phyloP scores from a whole-genome alignment of 2,113 vertebrate species.

The Serilophus lunatus region DNA sequence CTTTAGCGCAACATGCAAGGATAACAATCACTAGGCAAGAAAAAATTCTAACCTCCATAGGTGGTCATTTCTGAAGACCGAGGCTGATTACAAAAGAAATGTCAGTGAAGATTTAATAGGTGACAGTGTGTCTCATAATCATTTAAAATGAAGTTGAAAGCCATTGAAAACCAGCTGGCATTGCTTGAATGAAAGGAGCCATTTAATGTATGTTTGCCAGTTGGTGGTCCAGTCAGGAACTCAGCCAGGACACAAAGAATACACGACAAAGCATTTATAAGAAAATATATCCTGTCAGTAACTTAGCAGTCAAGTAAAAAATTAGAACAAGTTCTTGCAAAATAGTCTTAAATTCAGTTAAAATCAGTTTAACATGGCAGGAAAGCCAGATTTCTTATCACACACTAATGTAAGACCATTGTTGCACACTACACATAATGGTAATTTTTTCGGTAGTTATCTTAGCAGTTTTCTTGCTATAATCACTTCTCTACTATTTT shows the following conservation, averaged over 20 bases:
- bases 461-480: neutral
- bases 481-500: neutral
- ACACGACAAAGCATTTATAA: neutral
- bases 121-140: neutral
- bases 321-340: neutral
- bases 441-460: neutral
- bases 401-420: neutral
- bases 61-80: neutral
- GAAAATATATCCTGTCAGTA: constrained; percentile 7
- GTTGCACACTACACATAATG: neutral
- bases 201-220: neutral
- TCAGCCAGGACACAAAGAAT: constrained; percentile 6
- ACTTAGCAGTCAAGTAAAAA: neutral
- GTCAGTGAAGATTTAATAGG: neutral
- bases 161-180: neutral
- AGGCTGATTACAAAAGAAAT: neutral
- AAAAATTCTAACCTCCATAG: neutral
- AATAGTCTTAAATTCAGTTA: neutral
- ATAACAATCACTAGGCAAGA: neutral
- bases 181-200: neutral
- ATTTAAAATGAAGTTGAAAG: constrained; percentile 8
- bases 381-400: neutral
- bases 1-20: neutral
- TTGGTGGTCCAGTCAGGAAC: neutral
- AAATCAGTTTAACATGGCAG: neutral